Percentiles rank a stretch among this genome's conserved stretches.
These are phyloP conservation scores for Atopsyche davidsoni DNA, from an alignment of 1,140 invertebrate genomes.

Conservation along the genomic window DNA sequence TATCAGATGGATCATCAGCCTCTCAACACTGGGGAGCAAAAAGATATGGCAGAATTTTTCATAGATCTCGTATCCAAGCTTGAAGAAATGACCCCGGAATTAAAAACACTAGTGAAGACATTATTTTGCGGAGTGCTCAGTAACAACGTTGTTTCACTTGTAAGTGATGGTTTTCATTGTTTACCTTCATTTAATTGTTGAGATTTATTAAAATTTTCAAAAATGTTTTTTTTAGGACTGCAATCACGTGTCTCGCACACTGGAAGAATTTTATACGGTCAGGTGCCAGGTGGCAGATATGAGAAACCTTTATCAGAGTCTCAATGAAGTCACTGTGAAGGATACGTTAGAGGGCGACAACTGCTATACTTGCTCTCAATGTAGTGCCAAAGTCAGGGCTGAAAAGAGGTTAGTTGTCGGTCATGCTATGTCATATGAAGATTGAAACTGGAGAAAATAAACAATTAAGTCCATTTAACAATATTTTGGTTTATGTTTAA, in stretches of 20 bases:
- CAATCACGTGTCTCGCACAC: slow-evolving; percentile 85
- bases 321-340: slow-evolving; percentile 94
- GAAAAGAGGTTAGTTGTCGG: slow-evolving; percentile 67
- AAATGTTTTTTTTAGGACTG: slow-evolving; percentile 62
- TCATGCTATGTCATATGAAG: too few species aligned
- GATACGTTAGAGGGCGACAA: slow-evolving; percentile 95
- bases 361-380: slow-evolving; percentile 95
- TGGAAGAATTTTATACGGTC: slow-evolving; percentile 95
- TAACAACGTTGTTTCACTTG: slow-evolving; percentile 89
- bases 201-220: slow-evolving; percentile 10
- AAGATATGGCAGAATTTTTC: slow-evolving; percentile 98
- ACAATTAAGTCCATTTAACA: too few species aligned
- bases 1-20: slow-evolving; percentile 96
- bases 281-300: slow-evolving; percentile 94
- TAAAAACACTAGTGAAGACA: slow-evolving; percentile 86
- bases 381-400: slow-evolving; percentile 88
- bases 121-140: slow-evolving; percentile 89
- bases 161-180: too few species aligned
- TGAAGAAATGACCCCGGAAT: slow-evolving; percentile 89
- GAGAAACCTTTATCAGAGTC: slow-evolving; percentile 89
- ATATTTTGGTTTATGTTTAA: too few species aligned
- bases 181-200: too few species aligned
- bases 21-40: slow-evolving; percentile 92
- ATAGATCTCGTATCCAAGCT: slow-evolving; percentile 93
- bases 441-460: too few species aligned